Conservation (phyloP, 2,113 vertebrate genomes). For the Bufo gargarizans region DNA sequence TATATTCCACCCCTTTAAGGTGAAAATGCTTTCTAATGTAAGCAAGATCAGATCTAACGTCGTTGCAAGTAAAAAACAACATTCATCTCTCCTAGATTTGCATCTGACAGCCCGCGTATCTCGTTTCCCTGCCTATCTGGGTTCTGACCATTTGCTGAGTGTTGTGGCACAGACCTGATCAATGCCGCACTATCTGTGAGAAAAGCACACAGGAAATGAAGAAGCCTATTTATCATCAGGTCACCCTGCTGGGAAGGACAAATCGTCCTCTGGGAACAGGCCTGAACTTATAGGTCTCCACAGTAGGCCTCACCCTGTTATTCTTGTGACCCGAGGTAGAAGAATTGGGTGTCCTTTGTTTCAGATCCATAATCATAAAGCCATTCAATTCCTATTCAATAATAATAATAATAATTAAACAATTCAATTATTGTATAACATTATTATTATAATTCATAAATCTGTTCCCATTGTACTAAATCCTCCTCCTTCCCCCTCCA, state of each 20-base stretch:
- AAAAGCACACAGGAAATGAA: constrained; percentile 68
- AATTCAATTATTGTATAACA: too few relatives aligned
- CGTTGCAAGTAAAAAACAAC: background rate
- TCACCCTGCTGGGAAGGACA: constrained; percentile 68
- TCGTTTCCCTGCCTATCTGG: background rate
- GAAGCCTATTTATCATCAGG: constrained; percentile 74
- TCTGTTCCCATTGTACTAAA: background rate
- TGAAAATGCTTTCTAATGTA: background rate
- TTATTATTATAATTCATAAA: background rate
- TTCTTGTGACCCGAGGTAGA: background rate
- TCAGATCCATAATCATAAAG: background rate
- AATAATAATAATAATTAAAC: background rate
- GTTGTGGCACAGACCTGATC: constrained; percentile 66
- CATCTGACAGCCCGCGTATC: background rate
- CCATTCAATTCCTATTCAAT: background rate
- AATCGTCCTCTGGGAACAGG: constrained; percentile 41
- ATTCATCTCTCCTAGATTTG: background rate
- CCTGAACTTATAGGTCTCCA: background rate
- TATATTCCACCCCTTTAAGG: too few relatives aligned
- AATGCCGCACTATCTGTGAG: constrained; percentile 68
- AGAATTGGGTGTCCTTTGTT: background rate
- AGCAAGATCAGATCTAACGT: background rate
- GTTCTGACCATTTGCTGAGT: background rate
- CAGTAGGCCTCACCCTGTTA: background rate
- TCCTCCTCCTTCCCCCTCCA: background rate